Percentiles rank a stretch among this genome's conserved stretches.
Evolutionary conservation across 1,140 invertebrate species (phyloP).

Genomic region (Maconellicoccus hirsutus): DNA sequence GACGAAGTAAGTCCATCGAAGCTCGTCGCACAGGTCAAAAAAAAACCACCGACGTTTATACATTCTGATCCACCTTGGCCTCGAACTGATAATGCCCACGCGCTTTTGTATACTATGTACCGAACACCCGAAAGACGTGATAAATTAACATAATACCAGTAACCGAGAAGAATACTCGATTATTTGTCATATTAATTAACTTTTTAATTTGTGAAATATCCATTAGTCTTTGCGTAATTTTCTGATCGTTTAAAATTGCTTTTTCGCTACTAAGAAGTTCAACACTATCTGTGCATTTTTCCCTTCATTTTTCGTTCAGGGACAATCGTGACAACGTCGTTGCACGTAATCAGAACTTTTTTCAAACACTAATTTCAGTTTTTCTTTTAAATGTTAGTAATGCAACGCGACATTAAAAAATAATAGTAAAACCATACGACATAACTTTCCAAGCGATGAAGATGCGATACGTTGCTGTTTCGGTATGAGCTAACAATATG

Average conservation of each 20-base stretch:
- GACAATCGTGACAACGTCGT: too few relatives aligned
- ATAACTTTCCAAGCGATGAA: too few relatives aligned
- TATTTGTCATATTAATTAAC: neutral
- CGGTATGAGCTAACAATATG: neutral
- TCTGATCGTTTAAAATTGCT: neutral
- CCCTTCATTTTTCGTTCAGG: too few relatives aligned
- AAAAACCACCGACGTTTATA: neutral
- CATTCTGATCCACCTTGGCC: neutral
- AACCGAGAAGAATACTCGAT: neutral
- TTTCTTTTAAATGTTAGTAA: too few relatives aligned
- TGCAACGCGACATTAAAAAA: too few relatives aligned
- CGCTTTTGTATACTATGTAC: neutral
- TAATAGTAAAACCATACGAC: too few relatives aligned
- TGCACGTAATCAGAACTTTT: too few relatives aligned
- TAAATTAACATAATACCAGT: neutral
- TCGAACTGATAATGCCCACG: neutral
- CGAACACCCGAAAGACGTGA: neutral
- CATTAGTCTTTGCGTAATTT: neutral
- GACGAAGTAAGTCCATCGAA: conserved; percentile 12
- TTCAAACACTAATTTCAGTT: too few relatives aligned
- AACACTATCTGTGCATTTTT: too few relatives aligned
- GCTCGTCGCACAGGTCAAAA: too few relatives aligned
- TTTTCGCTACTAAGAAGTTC: neutral
- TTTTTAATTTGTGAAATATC: conserved; percentile 5
- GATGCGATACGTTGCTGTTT: too few relatives aligned